Evolutionary conservation across 2,113 vertebrate species (phyloP).

Genomic region (Falco punctatus): DNA sequence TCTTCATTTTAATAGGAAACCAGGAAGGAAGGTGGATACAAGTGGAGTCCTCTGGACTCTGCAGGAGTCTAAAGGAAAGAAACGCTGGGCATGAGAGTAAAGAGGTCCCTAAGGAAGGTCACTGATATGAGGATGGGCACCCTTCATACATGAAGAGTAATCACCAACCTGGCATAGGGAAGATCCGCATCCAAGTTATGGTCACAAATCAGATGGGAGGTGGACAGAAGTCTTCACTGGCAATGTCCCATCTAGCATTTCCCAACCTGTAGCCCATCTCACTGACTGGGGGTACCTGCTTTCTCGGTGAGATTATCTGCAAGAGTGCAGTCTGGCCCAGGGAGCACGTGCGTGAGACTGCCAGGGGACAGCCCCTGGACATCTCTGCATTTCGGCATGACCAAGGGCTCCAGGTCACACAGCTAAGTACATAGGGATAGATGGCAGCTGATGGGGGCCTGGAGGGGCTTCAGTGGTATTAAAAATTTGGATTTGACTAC

Average conservation of each 20-base stretch:
- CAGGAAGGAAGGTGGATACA: neutral
- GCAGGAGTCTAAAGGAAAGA: neutral
- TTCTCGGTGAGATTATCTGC: neutral
- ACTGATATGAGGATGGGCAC: neutral
- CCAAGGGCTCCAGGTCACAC: neutral
- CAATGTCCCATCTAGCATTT: neutral
- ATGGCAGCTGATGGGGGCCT: neutral
- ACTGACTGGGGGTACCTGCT: neutral
- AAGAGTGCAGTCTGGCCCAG: neutral
- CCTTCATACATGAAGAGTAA: neutral
- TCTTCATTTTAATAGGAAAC: neutral
- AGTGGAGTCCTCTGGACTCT: neutral
- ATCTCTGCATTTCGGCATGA: neutral
- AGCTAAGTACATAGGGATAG: neutral
- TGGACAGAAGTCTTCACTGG: neutral
- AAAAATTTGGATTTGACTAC: neutral
- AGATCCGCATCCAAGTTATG: neutral
- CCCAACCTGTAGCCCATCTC: neutral
- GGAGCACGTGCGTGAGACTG: accelerated
- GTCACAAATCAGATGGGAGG: neutral
- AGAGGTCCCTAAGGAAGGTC: neutral
- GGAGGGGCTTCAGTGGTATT: neutral
- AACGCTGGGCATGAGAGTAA: neutral
- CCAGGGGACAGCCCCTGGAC: neutral
- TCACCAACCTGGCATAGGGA: neutral